Evolutionary conservation across 2,888 invertebrate genomes (phyloP), one percentile per base, ranked within the genome.

Genomic region (Lithophane semibrunnea): DNA sequence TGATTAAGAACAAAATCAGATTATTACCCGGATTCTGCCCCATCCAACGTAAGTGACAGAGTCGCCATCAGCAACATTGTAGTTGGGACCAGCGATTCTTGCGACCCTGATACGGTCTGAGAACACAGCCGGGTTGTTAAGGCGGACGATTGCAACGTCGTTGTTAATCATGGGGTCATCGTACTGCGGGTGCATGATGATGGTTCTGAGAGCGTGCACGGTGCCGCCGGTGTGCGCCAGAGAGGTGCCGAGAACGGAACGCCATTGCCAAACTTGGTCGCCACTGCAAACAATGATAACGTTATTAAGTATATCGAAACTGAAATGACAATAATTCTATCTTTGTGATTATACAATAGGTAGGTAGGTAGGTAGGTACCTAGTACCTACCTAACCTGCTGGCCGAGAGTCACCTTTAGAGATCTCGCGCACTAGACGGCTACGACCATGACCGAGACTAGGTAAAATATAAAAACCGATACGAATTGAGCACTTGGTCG

Each of bases 81-180:
- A 82, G 75, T 73, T 70, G 8, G 76, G 29, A 16, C 77, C 75
- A 44, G 93, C 73, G 56, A 93, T 82, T 44, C 89, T 85, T 2
- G 90, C 93, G 3, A 85, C 5, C 5, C 73, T 79, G 12, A 93
- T 73, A 0, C 9, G 71, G 54, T 18, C 3, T 2, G 90, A 88
- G 24, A 83, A 80, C 1, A 74, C 73, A 1, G 91, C 91, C 0
- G 90, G 77, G 2, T 76, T 63, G 7, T 79, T n/a, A 54, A 94
- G 88, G 21, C 74, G 77, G 18, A 93, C 58, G 37, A 94, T 74
- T 16, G 93, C 91, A 1, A 94, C 68, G 74, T 94, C 94, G 60
- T 88, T 86, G 66, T 90, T 81, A 3, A 91, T 0, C 21, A 12
- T 56, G 56, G 63, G 2, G 77, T 78, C 0, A 68, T 78, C 71